A percentile compares a stretch with the other conserved stretches of the same genome.
Evolutionary conservation across 2,888 invertebrate species (phyloP).

Genomic region (Cheilosia soror): DNA sequence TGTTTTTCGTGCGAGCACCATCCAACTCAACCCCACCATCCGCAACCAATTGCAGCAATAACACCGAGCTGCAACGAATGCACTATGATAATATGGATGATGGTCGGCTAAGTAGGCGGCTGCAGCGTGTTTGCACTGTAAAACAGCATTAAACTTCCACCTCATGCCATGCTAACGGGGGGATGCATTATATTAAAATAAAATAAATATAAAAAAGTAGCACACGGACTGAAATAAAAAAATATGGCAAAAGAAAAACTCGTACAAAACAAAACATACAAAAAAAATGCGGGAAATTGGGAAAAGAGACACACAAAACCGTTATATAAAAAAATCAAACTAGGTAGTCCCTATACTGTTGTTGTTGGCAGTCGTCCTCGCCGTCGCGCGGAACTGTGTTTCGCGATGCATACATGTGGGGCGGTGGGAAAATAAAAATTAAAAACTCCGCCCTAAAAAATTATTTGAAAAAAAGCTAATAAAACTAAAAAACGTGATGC

Average conservation of each 20-base stretch:
- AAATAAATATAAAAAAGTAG: conserved; percentile 74
- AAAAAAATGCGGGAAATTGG: conserved; percentile 68
- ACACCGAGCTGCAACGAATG: conserved; percentile 53
- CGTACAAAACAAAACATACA: conserved; percentile 77
- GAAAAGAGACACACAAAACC: conserved; percentile 74
- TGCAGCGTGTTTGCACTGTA: conserved; percentile 70
- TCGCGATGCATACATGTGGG: conserved; percentile 47
- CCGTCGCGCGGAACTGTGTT: conserved; percentile 15
- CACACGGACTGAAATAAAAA: conserved; percentile 65
- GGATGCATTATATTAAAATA: conserved; percentile 79
- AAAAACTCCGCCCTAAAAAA: conserved; percentile 83
- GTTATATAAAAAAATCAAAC: conserved; percentile 75
- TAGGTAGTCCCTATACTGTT: conserved; percentile 68
- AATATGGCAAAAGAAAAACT: conserved; percentile 77
- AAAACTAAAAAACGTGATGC: conserved; percentile 72
- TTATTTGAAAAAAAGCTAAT: conserved; percentile 76
- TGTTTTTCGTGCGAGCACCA: conserved; percentile 49
- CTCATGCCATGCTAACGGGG: conserved; percentile 41
- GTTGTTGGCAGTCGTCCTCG: conserved; percentile 43
- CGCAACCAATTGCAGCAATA: conserved; percentile 48
- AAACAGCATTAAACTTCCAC: conserved; percentile 68
- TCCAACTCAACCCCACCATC: conserved; percentile 25
- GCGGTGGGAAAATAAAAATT: conserved; percentile 80
- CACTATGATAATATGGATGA: conserved; percentile 73
- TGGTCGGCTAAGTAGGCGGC: conserved; percentile 74